Conservation (phyloP, 2,113 vertebrate genomes). For the Camelus bactrianus region DNA sequence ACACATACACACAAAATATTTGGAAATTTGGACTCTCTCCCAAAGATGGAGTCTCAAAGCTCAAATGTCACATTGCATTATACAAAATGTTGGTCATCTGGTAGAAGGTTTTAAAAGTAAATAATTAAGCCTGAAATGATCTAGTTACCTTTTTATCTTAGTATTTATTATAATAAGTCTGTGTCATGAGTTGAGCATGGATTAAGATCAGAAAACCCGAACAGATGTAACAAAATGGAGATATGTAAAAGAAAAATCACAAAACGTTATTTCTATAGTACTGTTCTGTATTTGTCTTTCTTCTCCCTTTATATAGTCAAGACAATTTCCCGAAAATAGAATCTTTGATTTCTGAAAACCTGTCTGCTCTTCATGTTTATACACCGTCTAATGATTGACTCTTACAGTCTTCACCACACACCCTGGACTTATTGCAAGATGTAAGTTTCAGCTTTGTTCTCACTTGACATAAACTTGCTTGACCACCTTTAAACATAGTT, state of each 20-base stretch:
- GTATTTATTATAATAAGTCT: background rate
- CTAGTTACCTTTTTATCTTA: background rate
- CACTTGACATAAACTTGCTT: background rate
- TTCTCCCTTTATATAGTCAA: background rate
- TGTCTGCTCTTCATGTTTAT: slow-evolving; percentile 34
- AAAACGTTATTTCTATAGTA: background rate
- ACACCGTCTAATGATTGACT: background rate
- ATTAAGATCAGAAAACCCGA: background rate
- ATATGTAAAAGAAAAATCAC: background rate
- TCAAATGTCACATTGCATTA: background rate
- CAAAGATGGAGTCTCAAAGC: background rate
- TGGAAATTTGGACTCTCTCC: background rate
- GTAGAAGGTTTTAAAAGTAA: background rate
- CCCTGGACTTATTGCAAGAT: background rate
- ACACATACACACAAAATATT: background rate
- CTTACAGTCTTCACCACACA: background rate
- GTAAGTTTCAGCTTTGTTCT: slow-evolving; percentile 11
- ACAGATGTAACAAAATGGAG: background rate
- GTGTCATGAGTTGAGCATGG: background rate
- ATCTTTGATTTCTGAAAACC: slow-evolving; percentile 32
- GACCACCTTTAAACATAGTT: slow-evolving; percentile 28
- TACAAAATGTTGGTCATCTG: background rate
- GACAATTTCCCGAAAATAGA: slow-evolving; percentile 30
- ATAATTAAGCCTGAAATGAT: background rate
- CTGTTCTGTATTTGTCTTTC: slow-evolving; percentile 54